Evolutionary conservation across 1,140 invertebrate species (phyloP).

Genomic region (Spodoptera frugiperda): DNA sequence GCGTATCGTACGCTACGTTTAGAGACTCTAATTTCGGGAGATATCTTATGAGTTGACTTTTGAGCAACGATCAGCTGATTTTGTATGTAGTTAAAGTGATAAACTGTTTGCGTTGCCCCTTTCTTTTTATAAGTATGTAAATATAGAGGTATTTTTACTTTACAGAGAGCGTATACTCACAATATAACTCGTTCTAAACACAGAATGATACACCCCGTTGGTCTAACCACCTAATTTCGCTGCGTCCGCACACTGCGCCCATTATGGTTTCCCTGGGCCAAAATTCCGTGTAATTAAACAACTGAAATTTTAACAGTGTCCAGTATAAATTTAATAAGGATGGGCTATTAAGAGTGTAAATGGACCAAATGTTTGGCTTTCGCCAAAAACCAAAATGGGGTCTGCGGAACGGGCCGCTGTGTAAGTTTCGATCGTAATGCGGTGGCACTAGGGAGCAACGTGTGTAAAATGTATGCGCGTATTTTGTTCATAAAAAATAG

Average conservation of each 20-base stretch:
- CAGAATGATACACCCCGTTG: slow-evolving; percentile 50
- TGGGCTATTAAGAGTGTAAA: slow-evolving; percentile 77
- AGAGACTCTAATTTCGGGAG: neutral
- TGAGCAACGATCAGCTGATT: neutral
- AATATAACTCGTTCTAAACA: slow-evolving; percentile 49
- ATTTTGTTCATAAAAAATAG: slow-evolving; percentile 3
- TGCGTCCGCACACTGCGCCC: slow-evolving; percentile 56
- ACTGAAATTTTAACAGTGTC: slow-evolving; percentile 81
- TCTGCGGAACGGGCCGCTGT: slow-evolving; percentile 58
- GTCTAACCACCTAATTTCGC: slow-evolving; percentile 62
- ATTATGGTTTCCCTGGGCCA: slow-evolving; percentile 68
- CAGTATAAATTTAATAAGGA: slow-evolving; percentile 84
- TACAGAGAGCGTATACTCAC: neutral
- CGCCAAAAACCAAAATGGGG: slow-evolving; percentile 78
- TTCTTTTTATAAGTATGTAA: neutral
- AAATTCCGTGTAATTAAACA: slow-evolving; percentile 81
- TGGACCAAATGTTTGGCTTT: slow-evolving; percentile 75
- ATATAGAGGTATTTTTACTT: neutral
- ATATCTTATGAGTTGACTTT: neutral
- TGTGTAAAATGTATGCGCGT: slow-evolving; percentile 7
- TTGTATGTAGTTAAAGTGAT: neutral
- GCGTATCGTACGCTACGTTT: neutral
- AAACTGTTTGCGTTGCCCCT: neutral
- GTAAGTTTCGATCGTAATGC: slow-evolving; percentile 58
- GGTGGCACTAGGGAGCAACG: slow-evolving; percentile 36